These are phyloP conservation scores for Ammodytes dubius DNA, from an alignment of 2,113 vertebrate genomes.

Conservation along the genomic window DNA sequence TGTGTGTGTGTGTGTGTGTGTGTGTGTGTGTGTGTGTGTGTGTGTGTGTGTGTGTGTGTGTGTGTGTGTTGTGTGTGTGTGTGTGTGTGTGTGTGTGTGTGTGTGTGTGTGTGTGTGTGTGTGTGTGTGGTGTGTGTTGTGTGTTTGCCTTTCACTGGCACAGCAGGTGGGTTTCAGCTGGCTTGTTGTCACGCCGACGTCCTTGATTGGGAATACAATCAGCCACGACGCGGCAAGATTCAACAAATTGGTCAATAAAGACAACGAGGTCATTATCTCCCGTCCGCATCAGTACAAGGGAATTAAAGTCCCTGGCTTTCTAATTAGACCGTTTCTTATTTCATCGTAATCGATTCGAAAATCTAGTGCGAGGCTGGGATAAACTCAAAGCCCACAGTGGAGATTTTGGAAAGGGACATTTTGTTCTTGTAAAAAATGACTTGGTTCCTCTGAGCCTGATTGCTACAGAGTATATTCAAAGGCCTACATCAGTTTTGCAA, in stretches of 20 bases:
- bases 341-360: slow-evolving; percentile 61
- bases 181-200: too few species aligned
- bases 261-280: slow-evolving; percentile 45
- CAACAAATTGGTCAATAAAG: slow-evolving; percentile 57
- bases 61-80: slow-evolving; percentile 1
- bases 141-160: slow-evolving; percentile 26
- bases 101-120: too few species aligned
- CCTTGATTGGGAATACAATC: slow-evolving; percentile 36
- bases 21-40: too few species aligned
- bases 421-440: slow-evolving; percentile 24
- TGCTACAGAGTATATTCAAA: slow-evolving; percentile 39
- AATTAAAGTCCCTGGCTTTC: slow-evolving; percentile 55
- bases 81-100: too few species aligned
- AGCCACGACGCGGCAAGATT: neutral
- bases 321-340: slow-evolving; percentile 56
- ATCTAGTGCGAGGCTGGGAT: neutral
- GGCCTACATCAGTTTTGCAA: slow-evolving; percentile 20
- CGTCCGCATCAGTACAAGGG: slow-evolving; percentile 24
- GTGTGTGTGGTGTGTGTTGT: neutral
- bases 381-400: slow-evolving; percentile 5
- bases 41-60: too few species aligned
- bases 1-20: too few species aligned
- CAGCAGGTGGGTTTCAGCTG: slow-evolving; percentile 37
- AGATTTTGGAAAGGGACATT: neutral
- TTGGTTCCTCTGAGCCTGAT: slow-evolving; percentile 43